These are phyloP conservation scores for Tragelaphus buxtoni DNA, from an alignment of 2,113 vertebrate species.

Conservation along the genomic window DNA sequence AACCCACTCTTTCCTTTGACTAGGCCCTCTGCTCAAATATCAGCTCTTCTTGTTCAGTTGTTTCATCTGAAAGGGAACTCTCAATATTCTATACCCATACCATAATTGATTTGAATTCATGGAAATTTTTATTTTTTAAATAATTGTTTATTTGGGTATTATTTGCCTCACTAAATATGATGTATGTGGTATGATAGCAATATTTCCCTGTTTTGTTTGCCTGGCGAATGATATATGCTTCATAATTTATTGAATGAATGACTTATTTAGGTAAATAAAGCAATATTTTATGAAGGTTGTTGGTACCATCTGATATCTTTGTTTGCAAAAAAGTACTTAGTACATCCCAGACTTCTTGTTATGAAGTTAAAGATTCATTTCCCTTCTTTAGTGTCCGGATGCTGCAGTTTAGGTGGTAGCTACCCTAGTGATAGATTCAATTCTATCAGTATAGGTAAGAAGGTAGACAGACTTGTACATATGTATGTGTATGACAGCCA, in stretches of 20 bases:
- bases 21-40: not conserved
- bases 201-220: not conserved
- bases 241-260: not conserved
- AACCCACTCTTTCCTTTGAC: not conserved
- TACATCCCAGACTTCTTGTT: not conserved
- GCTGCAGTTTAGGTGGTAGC: too few species aligned
- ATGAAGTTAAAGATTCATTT: not conserved
- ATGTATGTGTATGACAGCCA: not conserved
- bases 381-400: not conserved
- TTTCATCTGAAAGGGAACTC: not conserved
- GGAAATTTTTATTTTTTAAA: not conserved
- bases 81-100: not conserved
- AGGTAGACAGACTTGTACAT: not conserved
- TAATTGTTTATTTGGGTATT: not conserved
- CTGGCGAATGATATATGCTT: not conserved
- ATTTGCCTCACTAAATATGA: not conserved
- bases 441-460: not conserved
- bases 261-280: not conserved
- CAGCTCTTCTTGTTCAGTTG: not conserved
- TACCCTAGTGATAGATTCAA: not conserved
- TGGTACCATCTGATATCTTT: not conserved
- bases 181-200: not conserved
- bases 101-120: not conserved
- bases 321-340: not conserved
- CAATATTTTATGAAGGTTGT: not conserved